phyloP scores from a whole-genome alignment of 2,797 vertebrate genomes.

The Mionectes olivaceus region DNA sequence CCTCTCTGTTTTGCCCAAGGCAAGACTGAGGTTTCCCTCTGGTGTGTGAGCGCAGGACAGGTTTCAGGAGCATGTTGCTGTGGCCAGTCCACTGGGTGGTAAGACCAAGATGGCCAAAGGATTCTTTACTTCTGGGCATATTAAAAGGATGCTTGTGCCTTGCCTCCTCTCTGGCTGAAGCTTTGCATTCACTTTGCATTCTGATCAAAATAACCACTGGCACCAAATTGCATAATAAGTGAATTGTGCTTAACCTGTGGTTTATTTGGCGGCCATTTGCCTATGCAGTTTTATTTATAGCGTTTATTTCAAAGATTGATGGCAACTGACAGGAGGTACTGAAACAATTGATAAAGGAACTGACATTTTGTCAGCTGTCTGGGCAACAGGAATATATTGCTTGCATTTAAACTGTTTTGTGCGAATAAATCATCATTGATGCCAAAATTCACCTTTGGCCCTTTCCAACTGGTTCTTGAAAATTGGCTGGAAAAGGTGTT shows the following conservation, averaged over 20 bases:
- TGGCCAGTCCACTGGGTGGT: too few relatives aligned
- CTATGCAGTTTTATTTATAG: constrained; percentile 69
- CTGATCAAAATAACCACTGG: background rate
- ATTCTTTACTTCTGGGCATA: background rate
- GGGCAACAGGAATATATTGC: constrained; percentile 81
- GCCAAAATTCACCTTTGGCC: constrained; percentile 84
- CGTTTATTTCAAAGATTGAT: constrained; percentile 78
- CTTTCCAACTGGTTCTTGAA: constrained; percentile 15
- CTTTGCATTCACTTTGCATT: background rate
- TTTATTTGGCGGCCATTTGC: constrained; percentile 32
- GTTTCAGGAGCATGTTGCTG: background rate
- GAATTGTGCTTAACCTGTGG: constrained; percentile 1
- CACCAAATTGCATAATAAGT: background rate
- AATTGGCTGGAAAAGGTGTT: background rate
- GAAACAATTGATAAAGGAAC: constrained; percentile 84
- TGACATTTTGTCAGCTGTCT: constrained; percentile 85
- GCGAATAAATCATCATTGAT: constrained; percentile 83
- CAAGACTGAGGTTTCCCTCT: background rate
- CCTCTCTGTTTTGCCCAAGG: background rate
- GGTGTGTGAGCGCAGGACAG: background rate
- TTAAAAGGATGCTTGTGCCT: background rate
- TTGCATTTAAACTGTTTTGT: constrained; percentile 79
- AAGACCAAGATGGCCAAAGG: background rate
- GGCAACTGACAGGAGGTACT: constrained; percentile 68
- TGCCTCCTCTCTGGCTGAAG: background rate